Percentiles rank a stretch among this genome's conserved stretches.
Conservation (phyloP, 2,888 invertebrate species). For the Bombyx huttoni region DNA sequence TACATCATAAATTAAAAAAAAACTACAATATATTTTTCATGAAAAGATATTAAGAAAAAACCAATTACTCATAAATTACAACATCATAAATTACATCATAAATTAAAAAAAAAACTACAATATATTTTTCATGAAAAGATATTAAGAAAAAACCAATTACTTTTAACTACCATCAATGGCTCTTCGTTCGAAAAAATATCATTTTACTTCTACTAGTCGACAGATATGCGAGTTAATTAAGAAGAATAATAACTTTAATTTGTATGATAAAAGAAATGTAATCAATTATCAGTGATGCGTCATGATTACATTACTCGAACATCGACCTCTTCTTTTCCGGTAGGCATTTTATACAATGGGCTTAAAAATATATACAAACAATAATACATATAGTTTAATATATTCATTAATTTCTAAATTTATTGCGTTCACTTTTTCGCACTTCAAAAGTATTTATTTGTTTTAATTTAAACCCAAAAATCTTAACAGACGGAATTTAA, state of each 20-base stretch:
- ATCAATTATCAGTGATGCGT: constrained; percentile 22
- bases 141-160: not conserved
- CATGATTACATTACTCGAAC: constrained; percentile 44
- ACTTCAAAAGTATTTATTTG: too few species aligned
- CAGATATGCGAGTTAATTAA: constrained; percentile 2
- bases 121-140: not conserved
- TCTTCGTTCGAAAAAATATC: not conserved
- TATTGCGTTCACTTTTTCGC: too few species aligned
- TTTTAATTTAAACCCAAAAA: too few species aligned
- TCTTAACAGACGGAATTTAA: too few species aligned
- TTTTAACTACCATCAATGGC: not conserved
- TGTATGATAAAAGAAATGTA: constrained; percentile 15
- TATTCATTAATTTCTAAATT: too few species aligned
- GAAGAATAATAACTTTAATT: constrained; percentile 8
- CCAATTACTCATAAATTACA: too few species aligned
- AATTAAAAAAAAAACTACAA: not conserved
- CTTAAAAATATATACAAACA: not conserved
- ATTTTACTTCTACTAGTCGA: not conserved
- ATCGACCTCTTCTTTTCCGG: constrained; percentile 41
- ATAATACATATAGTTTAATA: too few species aligned
- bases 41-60: not conserved
- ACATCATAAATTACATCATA: too few species aligned
- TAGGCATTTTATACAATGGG: not conserved
- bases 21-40: not conserved
- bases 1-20: not conserved